Conservation (phyloP, 2,113 vertebrate genomes). For the Hyperopisus bebe region DNA sequence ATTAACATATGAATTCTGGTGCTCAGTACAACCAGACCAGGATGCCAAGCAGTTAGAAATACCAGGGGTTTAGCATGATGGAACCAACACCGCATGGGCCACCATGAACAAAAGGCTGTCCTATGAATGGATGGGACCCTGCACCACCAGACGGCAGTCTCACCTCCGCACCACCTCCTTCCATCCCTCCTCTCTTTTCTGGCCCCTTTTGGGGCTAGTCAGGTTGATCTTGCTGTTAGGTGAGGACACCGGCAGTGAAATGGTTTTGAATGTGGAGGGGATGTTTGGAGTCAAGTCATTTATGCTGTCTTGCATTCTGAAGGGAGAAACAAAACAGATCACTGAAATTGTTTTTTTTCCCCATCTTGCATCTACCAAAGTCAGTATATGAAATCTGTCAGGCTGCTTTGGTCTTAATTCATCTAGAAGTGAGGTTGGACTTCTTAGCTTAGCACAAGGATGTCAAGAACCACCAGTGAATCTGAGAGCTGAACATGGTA, state of each 20-base stretch:
- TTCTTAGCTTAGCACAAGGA: not conserved
- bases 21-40: not conserved
- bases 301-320: constrained; percentile 73
- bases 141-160: constrained; percentile 18
- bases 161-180: constrained; percentile 98
- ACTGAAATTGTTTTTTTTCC: not conserved
- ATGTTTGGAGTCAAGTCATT: constrained; percentile 71
- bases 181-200: constrained; percentile 98
- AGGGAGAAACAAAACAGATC: constrained; percentile 16
- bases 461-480: not conserved
- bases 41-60: not conserved
- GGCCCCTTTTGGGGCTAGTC: constrained; percentile 91
- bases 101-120: not conserved
- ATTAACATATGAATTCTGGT: not conserved
- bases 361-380: no score
- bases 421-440: not conserved
- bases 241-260: constrained; percentile 80
- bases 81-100: not conserved
- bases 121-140: not conserved
- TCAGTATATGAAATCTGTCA: not conserved
- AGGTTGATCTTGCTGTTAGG: constrained; percentile 89
- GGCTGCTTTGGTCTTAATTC: not conserved
- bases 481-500: not conserved
- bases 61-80: not conserved
- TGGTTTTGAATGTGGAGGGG: constrained; percentile 77